Conservation (phyloP, 2,797 vertebrate genomes). For the Chloroceryle amazona region DNA sequence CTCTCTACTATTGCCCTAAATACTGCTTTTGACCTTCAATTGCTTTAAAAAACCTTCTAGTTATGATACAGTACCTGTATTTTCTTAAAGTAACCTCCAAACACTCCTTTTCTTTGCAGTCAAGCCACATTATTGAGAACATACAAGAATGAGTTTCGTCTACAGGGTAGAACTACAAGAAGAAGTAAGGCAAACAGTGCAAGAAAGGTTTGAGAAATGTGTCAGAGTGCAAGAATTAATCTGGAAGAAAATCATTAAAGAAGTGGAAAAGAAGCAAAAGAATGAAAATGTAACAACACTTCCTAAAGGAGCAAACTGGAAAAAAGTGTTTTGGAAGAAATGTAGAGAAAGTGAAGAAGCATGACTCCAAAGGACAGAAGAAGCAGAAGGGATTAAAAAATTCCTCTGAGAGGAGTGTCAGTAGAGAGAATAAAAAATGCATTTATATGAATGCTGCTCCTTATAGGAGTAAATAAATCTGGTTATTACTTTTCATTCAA, state of each 20-base stretch:
- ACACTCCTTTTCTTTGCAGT: constrained; percentile 28
- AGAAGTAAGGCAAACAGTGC: constrained; percentile 41
- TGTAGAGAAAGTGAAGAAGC: neutral
- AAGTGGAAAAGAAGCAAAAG: neutral
- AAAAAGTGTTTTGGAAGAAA: neutral
- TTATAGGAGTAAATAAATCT: neutral
- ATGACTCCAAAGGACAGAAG: neutral
- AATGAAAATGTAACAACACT: neutral
- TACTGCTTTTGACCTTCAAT: neutral
- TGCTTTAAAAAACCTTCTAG: neutral
- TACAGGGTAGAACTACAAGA: constrained; percentile 24
- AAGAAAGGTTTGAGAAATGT: constrained; percentile 21
- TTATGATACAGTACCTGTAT: neutral
- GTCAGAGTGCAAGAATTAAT: constrained; percentile 21
- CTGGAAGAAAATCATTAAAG: neutral
- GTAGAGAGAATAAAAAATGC: neutral
- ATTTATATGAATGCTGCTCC: neutral
- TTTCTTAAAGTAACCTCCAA: constrained; percentile 30
- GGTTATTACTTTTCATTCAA: neutral
- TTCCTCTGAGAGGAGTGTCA: neutral
- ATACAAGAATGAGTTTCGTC: neutral
- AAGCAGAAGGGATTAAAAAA: neutral
- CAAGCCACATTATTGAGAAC: constrained; percentile 17
- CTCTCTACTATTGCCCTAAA: neutral
- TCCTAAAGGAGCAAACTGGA: neutral